Evolutionary conservation across 2,888 invertebrate genomes (phyloP).

Genomic region (Parnassius mnemosyne): DNA sequence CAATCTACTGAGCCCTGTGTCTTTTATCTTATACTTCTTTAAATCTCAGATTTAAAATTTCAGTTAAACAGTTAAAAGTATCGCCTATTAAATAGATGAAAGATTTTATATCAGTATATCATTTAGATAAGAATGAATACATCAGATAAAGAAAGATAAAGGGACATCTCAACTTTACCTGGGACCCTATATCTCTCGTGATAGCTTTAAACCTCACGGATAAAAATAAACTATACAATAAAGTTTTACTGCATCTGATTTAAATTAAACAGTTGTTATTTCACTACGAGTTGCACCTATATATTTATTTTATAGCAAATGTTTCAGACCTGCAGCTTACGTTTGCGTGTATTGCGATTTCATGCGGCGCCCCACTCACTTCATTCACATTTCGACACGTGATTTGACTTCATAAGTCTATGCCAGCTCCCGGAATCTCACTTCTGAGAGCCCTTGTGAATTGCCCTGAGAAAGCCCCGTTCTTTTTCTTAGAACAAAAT

Average conservation of each 20-base stretch:
- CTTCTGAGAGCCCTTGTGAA: conserved; percentile 18
- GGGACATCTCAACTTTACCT: conserved; percentile 14
- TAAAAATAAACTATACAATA: neutral
- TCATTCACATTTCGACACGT: conserved; percentile 20
- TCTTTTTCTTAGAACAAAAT: conserved; percentile 14
- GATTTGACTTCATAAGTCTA: conserved; percentile 22
- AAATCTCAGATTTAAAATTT: conserved; percentile 23
- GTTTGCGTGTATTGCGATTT: conserved; percentile 16
- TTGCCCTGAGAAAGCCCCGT: conserved; percentile 24
- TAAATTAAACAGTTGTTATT: no score
- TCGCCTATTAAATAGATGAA: conserved; percentile 24
- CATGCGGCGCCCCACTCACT: conserved; percentile 14
- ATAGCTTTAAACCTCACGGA: neutral
- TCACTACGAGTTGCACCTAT: neutral
- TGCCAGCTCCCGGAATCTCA: conserved; percentile 19
- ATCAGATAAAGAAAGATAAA: conserved; percentile 24
- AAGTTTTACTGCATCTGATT: no score
- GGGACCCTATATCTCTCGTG: neutral
- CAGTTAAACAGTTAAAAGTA: conserved; percentile 19
- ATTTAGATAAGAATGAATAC: conserved; percentile 20
- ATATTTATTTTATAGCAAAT: conserved; percentile 1
- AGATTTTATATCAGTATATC: conserved; percentile 25
- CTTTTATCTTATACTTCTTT: conserved; percentile 24
- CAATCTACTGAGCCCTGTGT: conserved; percentile 13
- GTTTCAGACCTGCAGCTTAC: conserved; percentile 14